Evolutionary conservation across 1,140 invertebrate genomes (phyloP).

Genomic region (Bombus consobrinus): DNA sequence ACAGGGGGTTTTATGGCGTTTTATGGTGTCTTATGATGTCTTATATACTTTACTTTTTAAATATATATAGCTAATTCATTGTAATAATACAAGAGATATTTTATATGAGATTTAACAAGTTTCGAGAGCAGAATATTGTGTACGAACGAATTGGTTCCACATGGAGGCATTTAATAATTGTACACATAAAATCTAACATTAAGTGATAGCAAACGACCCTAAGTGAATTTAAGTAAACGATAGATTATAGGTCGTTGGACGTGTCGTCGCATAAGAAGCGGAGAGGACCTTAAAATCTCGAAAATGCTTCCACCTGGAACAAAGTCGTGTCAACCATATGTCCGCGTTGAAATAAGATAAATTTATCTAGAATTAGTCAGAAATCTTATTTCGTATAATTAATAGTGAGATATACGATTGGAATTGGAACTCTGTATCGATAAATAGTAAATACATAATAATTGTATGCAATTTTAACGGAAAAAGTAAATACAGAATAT

Average conservation of each 20-base stretch:
- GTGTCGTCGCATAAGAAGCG: neutral
- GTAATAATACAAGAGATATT: neutral
- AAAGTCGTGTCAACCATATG: neutral
- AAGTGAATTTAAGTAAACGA: neutral
- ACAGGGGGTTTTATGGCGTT: no score
- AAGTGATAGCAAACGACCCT: neutral
- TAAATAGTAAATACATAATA: no score
- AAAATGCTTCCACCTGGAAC: conserved; percentile 3
- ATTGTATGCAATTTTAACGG: no score
- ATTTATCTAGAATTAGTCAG: neutral
- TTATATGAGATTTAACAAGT: neutral
- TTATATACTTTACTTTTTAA: no score
- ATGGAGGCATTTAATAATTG: neutral
- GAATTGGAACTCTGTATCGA: no score
- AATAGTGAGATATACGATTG: no score
- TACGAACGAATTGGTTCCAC: neutral
- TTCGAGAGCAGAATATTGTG: neutral
- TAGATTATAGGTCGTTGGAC: neutral
- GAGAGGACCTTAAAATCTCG: neutral
- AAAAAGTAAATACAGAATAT: no score
- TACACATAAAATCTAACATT: neutral
- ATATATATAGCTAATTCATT: neutral
- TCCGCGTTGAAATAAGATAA: neutral
- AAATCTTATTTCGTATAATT: neutral
- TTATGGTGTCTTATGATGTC: no score